phyloP scores from a whole-genome alignment of 1,140 invertebrate genomes.

The Thrips palmi region DNA sequence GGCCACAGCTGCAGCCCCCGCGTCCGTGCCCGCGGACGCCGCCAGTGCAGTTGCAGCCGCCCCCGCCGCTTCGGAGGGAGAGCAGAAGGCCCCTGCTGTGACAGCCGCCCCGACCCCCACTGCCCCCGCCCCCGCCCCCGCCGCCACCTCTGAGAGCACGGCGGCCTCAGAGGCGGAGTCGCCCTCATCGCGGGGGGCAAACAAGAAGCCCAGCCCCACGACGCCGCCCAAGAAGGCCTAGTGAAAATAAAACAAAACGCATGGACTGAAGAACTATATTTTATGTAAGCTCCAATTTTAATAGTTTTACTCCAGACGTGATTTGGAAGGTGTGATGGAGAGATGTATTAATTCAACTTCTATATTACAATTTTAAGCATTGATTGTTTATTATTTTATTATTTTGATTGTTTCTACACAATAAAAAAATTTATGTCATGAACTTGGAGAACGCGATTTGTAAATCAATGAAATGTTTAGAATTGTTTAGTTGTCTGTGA shows the following conservation, averaged over 20 bases:
- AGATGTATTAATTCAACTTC: neutral
- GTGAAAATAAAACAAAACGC: no score
- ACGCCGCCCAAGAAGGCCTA: no score
- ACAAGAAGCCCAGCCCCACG: slow-evolving; percentile 1
- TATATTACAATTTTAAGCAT: neutral
- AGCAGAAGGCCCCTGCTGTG: slow-evolving; percentile 9
- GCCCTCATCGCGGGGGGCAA: neutral
- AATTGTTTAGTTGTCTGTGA: no score
- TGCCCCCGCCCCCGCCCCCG: neutral
- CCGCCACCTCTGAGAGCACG: neutral
- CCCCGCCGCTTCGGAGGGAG: slow-evolving; percentile 8
- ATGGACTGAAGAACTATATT: no score
- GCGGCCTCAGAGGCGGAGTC: neutral
- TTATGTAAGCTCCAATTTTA: no score
- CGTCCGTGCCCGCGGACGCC: no score
- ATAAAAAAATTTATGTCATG: no score
- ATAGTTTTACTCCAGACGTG: no score
- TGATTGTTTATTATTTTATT: neutral
- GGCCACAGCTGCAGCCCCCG: slow-evolving; percentile 10
- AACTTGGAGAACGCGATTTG: no score
- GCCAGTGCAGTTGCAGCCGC: neutral
- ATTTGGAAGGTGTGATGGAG: no score
- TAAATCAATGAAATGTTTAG: no score
- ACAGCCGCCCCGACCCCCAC: neutral
- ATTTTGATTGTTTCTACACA: slow-evolving; percentile 4